These are phyloP conservation scores for Lutjanus campechanus DNA, from an alignment of 2,797 vertebrate genomes.

Conservation along the genomic window DNA sequence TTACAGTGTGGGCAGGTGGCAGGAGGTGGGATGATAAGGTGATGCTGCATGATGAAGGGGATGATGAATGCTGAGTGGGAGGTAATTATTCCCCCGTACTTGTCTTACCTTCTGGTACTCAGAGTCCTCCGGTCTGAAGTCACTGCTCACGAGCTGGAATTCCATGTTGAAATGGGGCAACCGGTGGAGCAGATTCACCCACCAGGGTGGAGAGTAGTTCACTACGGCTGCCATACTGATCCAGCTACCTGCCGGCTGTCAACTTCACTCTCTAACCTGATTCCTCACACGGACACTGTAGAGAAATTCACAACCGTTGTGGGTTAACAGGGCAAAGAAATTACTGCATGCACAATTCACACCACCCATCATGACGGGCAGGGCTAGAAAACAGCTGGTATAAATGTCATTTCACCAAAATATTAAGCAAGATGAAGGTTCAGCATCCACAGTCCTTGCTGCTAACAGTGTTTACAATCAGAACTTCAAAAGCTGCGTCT, in stretches of 20 bases:
- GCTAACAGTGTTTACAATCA: not conserved
- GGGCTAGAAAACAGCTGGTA: not conserved
- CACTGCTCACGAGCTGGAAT: constrained; percentile 90
- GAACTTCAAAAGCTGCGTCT: not conserved
- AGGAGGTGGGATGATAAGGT: constrained; percentile 44
- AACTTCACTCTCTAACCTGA: constrained; percentile 33
- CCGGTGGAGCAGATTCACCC: constrained; percentile 94
- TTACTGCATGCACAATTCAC: not conserved
- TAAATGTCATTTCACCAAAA: not conserved
- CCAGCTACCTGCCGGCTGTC: constrained; percentile 41
- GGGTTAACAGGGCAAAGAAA: constrained; percentile 16
- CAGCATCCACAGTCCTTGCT: not conserved
- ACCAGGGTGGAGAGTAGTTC: constrained; percentile 95
- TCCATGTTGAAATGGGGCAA: constrained; percentile 93
- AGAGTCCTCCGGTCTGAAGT: constrained; percentile 91
- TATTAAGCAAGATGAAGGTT: not conserved
- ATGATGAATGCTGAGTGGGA: constrained; percentile 58
- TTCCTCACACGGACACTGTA: constrained; percentile 63
- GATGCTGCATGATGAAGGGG: constrained; percentile 44
- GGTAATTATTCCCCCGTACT: constrained; percentile 41
- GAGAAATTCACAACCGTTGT: constrained; percentile 21
- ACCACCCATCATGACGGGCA: not conserved
- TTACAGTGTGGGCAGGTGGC: constrained; percentile 50
- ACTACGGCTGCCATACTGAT: constrained; percentile 90
- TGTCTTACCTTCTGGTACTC: constrained; percentile 93